Conservation (phyloP, 2,888 invertebrate species). For the Tenthredo amoena region DNA sequence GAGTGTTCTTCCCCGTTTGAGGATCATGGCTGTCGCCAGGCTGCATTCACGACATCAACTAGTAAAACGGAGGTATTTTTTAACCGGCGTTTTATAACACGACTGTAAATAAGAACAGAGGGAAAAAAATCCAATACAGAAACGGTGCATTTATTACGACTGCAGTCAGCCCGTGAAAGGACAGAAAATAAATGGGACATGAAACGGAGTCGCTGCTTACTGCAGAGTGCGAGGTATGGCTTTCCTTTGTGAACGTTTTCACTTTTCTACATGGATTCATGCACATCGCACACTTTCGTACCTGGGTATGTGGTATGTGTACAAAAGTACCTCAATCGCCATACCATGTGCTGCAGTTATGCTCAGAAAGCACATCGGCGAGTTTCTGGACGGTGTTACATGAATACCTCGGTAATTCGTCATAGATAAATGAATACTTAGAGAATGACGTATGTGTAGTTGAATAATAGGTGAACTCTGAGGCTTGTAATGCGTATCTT, state of each 20-base stretch:
- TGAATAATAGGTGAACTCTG: neutral
- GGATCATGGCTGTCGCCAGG: neutral
- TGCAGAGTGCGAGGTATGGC: neutral
- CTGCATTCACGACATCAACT: neutral
- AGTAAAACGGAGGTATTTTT: conserved; percentile 1
- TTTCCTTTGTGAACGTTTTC: neutral
- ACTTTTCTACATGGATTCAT: neutral
- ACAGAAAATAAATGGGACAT: conserved; percentile 29
- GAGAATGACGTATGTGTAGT: neutral
- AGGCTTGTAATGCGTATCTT: neutral
- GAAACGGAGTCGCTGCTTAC: conserved; percentile 37
- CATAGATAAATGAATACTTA: neutral
- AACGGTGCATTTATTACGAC: conserved; percentile 27
- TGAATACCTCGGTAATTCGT: neutral
- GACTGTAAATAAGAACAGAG: conserved; percentile 17
- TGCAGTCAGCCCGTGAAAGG: conserved; percentile 13
- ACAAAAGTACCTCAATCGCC: neutral
- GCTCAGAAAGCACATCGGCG: neutral
- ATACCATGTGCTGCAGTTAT: neutral
- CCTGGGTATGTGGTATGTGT: neutral
- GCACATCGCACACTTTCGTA: neutral
- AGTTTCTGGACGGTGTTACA: neutral
- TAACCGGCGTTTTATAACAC: conserved; percentile 11
- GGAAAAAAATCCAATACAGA: conserved; percentile 12
- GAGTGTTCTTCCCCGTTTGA: conserved; percentile 7